Base-by-base conservation (phyloP, 2,888 invertebrate species). In the Folsomia candida region DNA sequence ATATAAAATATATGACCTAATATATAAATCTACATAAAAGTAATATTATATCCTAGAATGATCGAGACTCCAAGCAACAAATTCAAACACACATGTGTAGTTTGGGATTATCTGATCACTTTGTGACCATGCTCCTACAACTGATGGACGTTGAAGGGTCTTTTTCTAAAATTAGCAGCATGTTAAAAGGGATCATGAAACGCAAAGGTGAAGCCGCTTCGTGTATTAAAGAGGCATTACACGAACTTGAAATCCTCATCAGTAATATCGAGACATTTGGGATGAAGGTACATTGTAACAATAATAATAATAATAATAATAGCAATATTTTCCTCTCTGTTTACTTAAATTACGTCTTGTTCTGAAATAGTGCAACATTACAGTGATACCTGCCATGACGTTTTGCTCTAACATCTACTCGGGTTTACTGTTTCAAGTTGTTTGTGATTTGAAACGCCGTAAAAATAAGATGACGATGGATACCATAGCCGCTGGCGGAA, bases 401-500 rank as follows among this genome's bases (percentile, higher is more conserved):
- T 87, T 87, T 81, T 88, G 88, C 78, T 83, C 86, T n/a, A 84
- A 86, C 54, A 87, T 88, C 76, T 89, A 88, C 82, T 88, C 88
- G 3, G 90, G 91, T 0, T 84, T 89, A 80, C 85, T 90, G 76
- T 91, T 87, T 81, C 89, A 91, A 82, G 85, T 90, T 77, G 87
- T 87, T 2, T 87, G 87, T 77, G 87, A 88, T 77, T 81, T 86
- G 61, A 87, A 85, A 76, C 85, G 85, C 73, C 87, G 86, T 74
- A 85, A 85, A 74, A 81, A 81, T 51, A 85, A 85, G 72, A 83
- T 83, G 22, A 88, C 84, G 75, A 87, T 85, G 80, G 91, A 87
- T 77, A 88, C 94, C 0, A 86, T 97, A 58, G 95, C 95, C 0
- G 91, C 89, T 6, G 97, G 97, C 0, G 95, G 96, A 51, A 88